Percentiles rank a stretch among this genome's conserved stretches.
phyloP scores from a whole-genome alignment of 1,140 invertebrate genomes.

The Zaprionus tsacasi region DNA sequence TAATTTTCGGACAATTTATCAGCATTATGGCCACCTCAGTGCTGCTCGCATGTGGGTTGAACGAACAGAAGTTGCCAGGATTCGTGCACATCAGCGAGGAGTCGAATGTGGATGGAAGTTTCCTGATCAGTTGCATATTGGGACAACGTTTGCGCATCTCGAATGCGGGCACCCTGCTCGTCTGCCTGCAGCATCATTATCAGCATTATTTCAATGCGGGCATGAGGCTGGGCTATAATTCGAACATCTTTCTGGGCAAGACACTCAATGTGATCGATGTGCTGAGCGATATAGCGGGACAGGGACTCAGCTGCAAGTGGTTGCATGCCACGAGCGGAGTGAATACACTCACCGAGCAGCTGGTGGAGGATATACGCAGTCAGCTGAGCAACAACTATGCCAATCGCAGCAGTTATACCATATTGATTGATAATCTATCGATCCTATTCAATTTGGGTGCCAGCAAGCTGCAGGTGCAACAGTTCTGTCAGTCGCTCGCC shows the following conservation, averaged over 20 bases:
- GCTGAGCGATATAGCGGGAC: conserved; percentile 84
- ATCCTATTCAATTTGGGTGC: conserved; percentile 88
- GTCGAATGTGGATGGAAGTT: conserved; percentile 88
- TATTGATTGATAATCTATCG: conserved; percentile 89
- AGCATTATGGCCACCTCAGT: conserved; percentile 86
- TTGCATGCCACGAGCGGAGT: conserved; percentile 58
- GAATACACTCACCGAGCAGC: conserved; percentile 53
- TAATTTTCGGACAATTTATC: conserved; percentile 30
- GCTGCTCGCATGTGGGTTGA: conserved; percentile 86
- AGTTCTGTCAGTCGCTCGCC: conserved; percentile 77
- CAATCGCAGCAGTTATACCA: conserved; percentile 83
- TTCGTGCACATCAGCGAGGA: conserved; percentile 88
- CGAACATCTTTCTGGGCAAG: conserved; percentile 86
- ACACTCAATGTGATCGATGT: conserved; percentile 86
- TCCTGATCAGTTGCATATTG: conserved; percentile 87
- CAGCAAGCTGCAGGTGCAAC: conserved; percentile 69
- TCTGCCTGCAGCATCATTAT: conserved; percentile 89
- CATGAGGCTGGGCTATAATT: conserved; percentile 89
- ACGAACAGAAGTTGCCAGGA: conserved; percentile 85
- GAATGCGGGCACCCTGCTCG: conserved; percentile 86
- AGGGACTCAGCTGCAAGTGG: conserved; percentile 67
- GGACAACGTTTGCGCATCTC: conserved; percentile 86
- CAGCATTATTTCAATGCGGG: conserved; percentile 90
- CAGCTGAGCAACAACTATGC: conserved; percentile 61
- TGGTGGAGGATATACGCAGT: conserved; percentile 66